Evolutionary conservation across 1,140 invertebrate species (phyloP).

Genomic region (Triops cancriformis): DNA sequence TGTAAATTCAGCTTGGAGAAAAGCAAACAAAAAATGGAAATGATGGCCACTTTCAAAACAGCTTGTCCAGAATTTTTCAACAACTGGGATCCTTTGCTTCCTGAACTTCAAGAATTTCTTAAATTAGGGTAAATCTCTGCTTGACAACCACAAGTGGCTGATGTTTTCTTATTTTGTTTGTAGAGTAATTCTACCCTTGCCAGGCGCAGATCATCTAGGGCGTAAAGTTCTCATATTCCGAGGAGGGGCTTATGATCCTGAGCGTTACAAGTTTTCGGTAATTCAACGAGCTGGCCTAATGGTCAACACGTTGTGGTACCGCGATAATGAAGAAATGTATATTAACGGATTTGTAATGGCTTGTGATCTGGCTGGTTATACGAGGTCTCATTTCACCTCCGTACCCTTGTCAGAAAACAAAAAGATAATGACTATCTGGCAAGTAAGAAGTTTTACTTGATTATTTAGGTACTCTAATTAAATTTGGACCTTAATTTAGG

Average conservation of each 20-base stretch:
- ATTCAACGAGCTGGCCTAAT: background rate
- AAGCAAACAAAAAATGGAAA: slow-evolving; percentile 70
- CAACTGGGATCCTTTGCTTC: slow-evolving; percentile 36
- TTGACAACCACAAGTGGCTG: background rate
- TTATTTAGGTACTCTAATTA: too few species aligned
- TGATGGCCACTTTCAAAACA: slow-evolving; percentile 72
- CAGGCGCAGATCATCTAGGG: slow-evolving; percentile 65
- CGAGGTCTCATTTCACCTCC: slow-evolving; percentile 32
- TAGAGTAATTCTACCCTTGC: slow-evolving; percentile 64
- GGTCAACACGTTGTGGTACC: background rate
- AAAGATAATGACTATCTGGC: slow-evolving; percentile 34
- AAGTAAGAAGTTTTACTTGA: too few species aligned
- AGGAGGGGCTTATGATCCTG: slow-evolving; percentile 42
- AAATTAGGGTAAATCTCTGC: slow-evolving; percentile 31
- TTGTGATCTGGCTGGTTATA: slow-evolving; percentile 32
- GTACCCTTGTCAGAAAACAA: slow-evolving; percentile 34
- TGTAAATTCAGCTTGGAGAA: slow-evolving; percentile 75
- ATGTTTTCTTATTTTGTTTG: slow-evolving; percentile 32
- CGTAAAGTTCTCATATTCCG: slow-evolving; percentile 61
- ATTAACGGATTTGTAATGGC: slow-evolving; percentile 29
- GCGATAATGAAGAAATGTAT: background rate
- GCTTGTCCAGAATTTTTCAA: slow-evolving; percentile 72
- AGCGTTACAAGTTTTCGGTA: slow-evolving; percentile 35
- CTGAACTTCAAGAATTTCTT: slow-evolving; percentile 30
- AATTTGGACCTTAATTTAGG: background rate